These are phyloP conservation scores for Megamerina dolium DNA, from an alignment of 2,888 invertebrate species.

Conservation along the genomic window DNA sequence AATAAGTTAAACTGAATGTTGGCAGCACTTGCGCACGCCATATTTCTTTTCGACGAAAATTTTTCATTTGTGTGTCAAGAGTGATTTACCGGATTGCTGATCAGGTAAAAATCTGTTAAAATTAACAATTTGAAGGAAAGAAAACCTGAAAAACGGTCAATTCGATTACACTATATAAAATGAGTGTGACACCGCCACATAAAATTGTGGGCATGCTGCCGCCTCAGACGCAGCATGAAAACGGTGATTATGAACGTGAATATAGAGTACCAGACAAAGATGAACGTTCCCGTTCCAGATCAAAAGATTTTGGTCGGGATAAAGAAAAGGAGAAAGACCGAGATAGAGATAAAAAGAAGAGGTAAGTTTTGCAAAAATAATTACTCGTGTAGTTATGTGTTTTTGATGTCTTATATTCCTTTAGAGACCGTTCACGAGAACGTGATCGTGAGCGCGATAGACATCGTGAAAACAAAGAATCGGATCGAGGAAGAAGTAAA, in stretches of 20 bases:
- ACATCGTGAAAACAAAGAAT: conserved; percentile 28
- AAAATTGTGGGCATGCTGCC: conserved; percentile 18
- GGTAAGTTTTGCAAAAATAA: conserved; percentile 19
- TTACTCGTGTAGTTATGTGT: background rate
- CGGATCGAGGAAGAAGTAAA: conserved; percentile 30
- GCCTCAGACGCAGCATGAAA: conserved; percentile 5
- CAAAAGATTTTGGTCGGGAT: conserved; percentile 20
- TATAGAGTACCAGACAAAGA: conserved; percentile 24
- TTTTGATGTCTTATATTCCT: background rate
- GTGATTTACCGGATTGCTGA: too few species aligned
- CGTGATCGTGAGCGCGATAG: conserved; percentile 17
- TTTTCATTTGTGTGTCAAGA: conserved; percentile 9
- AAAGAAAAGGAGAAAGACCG: conserved; percentile 30
- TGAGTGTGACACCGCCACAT: conserved; percentile 31
- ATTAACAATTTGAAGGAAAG: background rate
- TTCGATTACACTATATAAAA: conserved; percentile 11
- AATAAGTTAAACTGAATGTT: too few species aligned
- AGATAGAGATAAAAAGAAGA: conserved; percentile 26
- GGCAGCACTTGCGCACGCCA: too few species aligned
- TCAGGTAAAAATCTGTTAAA: too few species aligned
- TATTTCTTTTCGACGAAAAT: conserved; percentile 16
- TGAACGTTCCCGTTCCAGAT: conserved; percentile 32
- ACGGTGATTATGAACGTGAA: conserved; percentile 31
- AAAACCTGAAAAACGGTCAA: background rate
- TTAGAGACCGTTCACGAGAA: conserved; percentile 20